phyloP scores from a whole-genome alignment of 2,797 vertebrate genomes.

The Characodon lateralis region DNA sequence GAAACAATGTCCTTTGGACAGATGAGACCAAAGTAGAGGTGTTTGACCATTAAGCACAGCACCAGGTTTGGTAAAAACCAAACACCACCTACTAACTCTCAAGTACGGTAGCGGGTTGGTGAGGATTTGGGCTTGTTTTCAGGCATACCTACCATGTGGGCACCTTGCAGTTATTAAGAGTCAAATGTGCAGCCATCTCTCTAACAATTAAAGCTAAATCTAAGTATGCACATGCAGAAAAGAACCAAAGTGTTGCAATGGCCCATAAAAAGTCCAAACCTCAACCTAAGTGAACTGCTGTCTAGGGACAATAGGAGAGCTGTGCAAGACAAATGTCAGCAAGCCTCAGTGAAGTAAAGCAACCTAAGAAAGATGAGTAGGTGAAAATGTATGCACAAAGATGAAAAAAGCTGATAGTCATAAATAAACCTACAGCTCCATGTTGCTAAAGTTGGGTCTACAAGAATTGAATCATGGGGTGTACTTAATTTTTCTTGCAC shows the following conservation, averaged over 20 bases:
- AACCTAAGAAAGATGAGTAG: background rate
- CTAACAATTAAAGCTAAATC: no score
- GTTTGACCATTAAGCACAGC: background rate
- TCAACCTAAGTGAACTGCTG: background rate
- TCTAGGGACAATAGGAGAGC: background rate
- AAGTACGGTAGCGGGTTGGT: background rate
- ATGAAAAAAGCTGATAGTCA: background rate
- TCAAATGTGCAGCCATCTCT: no score
- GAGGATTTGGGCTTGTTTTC: background rate
- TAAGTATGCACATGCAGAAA: no score
- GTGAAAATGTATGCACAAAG: background rate
- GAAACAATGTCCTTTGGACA: background rate
- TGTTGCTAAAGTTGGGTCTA: background rate
- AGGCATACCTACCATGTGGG: background rate
- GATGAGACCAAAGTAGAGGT: background rate
- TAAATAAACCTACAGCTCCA: no score
- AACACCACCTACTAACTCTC: no score
- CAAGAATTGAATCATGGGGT: background rate
- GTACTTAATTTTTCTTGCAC: background rate
- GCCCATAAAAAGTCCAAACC: background rate
- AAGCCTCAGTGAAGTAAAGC: background rate
- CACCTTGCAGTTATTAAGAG: background rate
- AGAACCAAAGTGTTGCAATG: background rate
- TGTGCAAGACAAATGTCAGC: no score
- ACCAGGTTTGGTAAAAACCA: background rate